phyloP scores from a whole-genome alignment of 2,888 invertebrate species.

The Lucinisca nassula region DNA sequence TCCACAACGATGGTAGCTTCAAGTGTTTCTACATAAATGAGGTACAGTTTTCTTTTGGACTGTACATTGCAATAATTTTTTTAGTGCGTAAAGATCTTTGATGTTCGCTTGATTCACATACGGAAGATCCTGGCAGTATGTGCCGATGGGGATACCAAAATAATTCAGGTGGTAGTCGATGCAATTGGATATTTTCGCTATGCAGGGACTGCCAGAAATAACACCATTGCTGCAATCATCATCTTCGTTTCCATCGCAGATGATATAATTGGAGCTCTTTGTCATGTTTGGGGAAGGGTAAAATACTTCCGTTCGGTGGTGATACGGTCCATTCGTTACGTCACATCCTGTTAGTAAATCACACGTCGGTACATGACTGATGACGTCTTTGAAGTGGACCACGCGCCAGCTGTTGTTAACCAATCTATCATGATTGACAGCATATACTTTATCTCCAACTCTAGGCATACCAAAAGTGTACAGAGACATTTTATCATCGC shows the following conservation, averaged over 20 bases:
- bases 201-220: not conserved
- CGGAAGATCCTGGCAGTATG: conserved; percentile 22
- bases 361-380: conserved; percentile 42
- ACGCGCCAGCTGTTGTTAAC: conserved; percentile 60
- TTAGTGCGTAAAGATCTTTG: no score
- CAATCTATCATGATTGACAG: conserved; percentile 31
- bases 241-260: conserved; percentile 50
- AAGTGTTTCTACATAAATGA: no score
- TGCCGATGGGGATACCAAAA: conserved; percentile 61
- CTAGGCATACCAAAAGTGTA: conserved; percentile 61
- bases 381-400: conserved; percentile 50
- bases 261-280: conserved; percentile 5
- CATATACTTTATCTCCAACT: conserved; percentile 53
- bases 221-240: conserved; percentile 23
- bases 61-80: no score
- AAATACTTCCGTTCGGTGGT: conserved; percentile 50
- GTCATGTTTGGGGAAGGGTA: conserved; percentile 42
- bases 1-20: no score
- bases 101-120: not conserved
- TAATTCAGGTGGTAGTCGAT: conserved; percentile 49
- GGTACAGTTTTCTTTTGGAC: no score
- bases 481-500: conserved; percentile 10
- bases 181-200: conserved; percentile 1
- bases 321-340: conserved; percentile 27
- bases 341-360: conserved; percentile 23